A percentile compares a stretch with the other conserved stretches of the same genome.
Conservation (phyloP, 1,140 invertebrate genomes). For the Colletes latitarsis region DNA sequence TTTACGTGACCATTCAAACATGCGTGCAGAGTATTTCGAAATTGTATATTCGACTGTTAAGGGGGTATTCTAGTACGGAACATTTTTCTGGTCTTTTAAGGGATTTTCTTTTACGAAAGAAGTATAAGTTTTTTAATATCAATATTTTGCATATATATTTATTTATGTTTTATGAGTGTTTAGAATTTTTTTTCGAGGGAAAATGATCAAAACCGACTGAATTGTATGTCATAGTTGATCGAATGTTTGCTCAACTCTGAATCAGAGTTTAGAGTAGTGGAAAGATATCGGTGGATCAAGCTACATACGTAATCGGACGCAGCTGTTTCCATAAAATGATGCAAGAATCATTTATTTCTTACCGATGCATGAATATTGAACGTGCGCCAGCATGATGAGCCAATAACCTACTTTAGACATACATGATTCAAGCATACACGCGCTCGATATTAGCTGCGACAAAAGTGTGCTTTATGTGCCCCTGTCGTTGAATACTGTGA, state of each 20-base stretch:
- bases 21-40: background rate
- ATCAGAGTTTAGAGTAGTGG: background rate
- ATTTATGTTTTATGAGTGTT: too few relatives aligned
- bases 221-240: too few relatives aligned
- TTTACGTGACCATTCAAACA: background rate
- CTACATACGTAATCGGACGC: too few relatives aligned
- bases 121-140: too few relatives aligned
- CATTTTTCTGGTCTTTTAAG: too few relatives aligned
- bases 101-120: too few relatives aligned
- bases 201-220: background rate
- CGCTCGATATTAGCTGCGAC: conserved; percentile 15
- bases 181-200: too few relatives aligned
- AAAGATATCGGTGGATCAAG: background rate
- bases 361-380: conserved; percentile 14
- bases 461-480: conserved; percentile 1
- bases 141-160: too few relatives aligned
- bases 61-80: too few relatives aligned
- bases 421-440: conserved; percentile 4
- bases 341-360: conserved; percentile 6
- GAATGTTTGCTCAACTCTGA: background rate
- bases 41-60: background rate
- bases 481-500: background rate
- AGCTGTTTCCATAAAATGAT: background rate
- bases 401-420: conserved; percentile 21
- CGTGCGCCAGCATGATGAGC: background rate